Percentiles rank a stretch among this genome's conserved stretches.
These are phyloP conservation scores for Drosophila borealis DNA, from an alignment of 2,888 invertebrate genomes.

Conservation along the genomic window DNA sequence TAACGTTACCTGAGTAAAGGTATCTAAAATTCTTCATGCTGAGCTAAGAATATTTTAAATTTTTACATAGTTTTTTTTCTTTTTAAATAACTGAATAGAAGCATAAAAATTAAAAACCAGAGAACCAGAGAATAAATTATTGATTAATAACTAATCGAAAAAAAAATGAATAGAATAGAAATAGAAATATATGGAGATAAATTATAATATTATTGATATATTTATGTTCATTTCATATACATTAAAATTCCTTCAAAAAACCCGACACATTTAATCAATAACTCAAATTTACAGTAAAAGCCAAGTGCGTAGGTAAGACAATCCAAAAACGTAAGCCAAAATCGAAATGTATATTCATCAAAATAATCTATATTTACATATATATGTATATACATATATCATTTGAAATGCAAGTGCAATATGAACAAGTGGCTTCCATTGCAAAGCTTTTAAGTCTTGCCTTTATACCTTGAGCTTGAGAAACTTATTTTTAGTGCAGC, in stretches of 20 bases:
- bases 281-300: slow-evolving; percentile 59
- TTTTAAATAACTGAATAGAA: too few species aligned
- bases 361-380: slow-evolving; percentile 24
- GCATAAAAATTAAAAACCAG: neutral
- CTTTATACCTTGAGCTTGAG: slow-evolving; percentile 62
- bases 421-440: slow-evolving; percentile 55
- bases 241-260: slow-evolving; percentile 9
- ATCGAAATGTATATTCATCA: slow-evolving; percentile 31
- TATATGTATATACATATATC: slow-evolving; percentile 10
- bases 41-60: too few species aligned
- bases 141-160: neutral
- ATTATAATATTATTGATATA: neutral
- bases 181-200: neutral
- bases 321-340: slow-evolving; percentile 52
- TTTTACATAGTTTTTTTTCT: too few species aligned
- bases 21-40: too few species aligned
- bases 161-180: neutral
- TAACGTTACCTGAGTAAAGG: too few species aligned
- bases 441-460: slow-evolving; percentile 73
- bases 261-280: slow-evolving; percentile 34
- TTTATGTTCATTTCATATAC: slow-evolving; percentile 13
- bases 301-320: slow-evolving; percentile 63
- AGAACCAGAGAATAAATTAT: neutral
- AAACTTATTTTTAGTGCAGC: slow-evolving; percentile 64
- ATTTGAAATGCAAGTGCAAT: slow-evolving; percentile 50